phyloP scores from a whole-genome alignment of 2,797 vertebrate genomes.

The Thripadectes ignobilis region DNA sequence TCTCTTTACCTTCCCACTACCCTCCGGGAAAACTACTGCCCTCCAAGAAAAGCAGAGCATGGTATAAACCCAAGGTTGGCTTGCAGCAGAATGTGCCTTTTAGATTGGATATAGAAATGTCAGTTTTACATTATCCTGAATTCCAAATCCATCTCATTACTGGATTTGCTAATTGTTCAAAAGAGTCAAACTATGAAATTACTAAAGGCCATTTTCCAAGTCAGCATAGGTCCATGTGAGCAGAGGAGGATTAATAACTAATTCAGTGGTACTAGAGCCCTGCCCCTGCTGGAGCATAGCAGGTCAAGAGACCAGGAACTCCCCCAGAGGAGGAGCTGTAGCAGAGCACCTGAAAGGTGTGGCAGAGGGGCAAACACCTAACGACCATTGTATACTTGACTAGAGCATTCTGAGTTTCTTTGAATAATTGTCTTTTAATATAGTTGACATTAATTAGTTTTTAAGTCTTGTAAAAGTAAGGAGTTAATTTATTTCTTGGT shows the following conservation, averaged over 20 bases:
- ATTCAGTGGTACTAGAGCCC: background rate
- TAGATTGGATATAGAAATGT: background rate
- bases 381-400: background rate
- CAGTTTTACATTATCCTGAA: background rate
- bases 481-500: background rate
- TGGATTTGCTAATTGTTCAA: background rate
- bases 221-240: background rate
- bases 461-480: background rate
- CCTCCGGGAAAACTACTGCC: background rate
- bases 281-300: accelerated
- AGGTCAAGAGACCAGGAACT: background rate
- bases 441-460: background rate
- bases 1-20: background rate
- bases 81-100: background rate
- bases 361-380: no score
- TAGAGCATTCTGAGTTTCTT: background rate
- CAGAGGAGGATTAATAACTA: background rate
- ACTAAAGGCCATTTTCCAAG: background rate
- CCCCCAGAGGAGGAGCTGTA: background rate
- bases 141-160: background rate
- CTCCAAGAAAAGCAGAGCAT: background rate
- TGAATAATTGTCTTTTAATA: background rate
- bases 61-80: background rate
- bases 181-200: background rate
- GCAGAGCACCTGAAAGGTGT: background rate